Evolutionary conservation across 1,140 invertebrate species (phyloP), one percentile per base, ranked within the genome.

Genomic region (Drosophila repleta): DNA sequence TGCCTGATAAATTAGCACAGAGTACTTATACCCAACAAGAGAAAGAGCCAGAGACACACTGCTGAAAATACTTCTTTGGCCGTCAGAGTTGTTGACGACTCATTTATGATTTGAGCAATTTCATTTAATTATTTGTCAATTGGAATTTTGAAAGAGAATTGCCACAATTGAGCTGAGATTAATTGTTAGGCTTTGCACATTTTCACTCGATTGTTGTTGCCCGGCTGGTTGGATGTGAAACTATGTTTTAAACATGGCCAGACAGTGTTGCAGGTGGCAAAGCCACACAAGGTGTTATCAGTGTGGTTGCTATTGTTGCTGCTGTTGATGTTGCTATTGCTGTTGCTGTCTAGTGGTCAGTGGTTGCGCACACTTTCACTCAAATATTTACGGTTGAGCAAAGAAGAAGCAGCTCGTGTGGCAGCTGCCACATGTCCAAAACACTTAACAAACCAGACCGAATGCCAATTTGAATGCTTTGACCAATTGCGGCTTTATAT

Each of bases 321-420:
- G 24, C 29, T 41, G 15, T 37, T 61, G 7, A 20, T 61, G 32
- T 11, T 32, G 56, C 13, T 29, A 29, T 8, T n/a, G 39, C 39
- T 24, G 45, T 29, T 63, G 52, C 41, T 46, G 70, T 60, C 46
- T 76, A 69, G 35, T 60, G 70, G 63, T 48, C 80, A 69, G 35
- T 60, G 18, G 6, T 18, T 52, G 60, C 17, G 79, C 68, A 71
- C 67, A 72, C 83, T 85, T 87, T 87, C 82, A 82, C 82, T 87
- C 79, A 88, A 87, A 88, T 82, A 87, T 88, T 87, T 88, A 71
- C 76, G 29, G 15, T 73, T 70, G 83, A 60, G 81, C 68, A 74
- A 71, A 52, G 53, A 17, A 43, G 26, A 26, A 43, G 56, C 41
- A 52, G 26, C 51, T 55, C 29, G 20, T 64, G 58, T 35, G 32